phyloP scores from a whole-genome alignment of 2,113 vertebrate genomes.

The Onychostoma macrolepis region DNA sequence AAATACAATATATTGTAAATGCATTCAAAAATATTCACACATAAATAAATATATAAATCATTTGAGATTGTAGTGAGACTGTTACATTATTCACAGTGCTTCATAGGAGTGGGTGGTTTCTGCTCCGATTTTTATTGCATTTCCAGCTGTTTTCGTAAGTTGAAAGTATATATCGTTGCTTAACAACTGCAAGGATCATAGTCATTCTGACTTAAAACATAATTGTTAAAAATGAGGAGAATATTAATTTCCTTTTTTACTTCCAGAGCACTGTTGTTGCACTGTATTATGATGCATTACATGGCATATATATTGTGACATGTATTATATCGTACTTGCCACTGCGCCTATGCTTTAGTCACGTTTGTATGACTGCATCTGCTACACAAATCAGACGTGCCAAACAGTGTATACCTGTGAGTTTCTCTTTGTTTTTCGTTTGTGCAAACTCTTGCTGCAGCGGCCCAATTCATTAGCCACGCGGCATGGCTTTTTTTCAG shows the following conservation, averaged over 20 bases:
- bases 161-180: background rate
- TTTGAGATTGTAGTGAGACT: background rate
- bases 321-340: background rate
- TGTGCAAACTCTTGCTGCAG: background rate
- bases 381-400: background rate
- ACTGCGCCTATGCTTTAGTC: background rate
- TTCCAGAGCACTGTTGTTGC: background rate
- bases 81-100: background rate
- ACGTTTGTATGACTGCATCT: background rate
- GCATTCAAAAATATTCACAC: background rate
- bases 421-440: background rate
- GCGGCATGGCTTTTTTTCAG: constrained; percentile 34
- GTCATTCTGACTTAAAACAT: background rate
- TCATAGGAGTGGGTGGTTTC: background rate
- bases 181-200: background rate
- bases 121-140: background rate
- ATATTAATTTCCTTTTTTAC: background rate
- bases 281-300: constrained; percentile 6
- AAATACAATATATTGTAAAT: background rate
- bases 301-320: background rate
- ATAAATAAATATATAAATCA: background rate
- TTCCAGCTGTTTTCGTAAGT: background rate
- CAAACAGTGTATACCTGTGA: background rate
- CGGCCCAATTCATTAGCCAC: constrained; percentile 20
- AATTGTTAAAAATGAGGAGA: background rate